Conservation (phyloP, 2,888 invertebrate genomes). For the Thereva nobilitata region DNA sequence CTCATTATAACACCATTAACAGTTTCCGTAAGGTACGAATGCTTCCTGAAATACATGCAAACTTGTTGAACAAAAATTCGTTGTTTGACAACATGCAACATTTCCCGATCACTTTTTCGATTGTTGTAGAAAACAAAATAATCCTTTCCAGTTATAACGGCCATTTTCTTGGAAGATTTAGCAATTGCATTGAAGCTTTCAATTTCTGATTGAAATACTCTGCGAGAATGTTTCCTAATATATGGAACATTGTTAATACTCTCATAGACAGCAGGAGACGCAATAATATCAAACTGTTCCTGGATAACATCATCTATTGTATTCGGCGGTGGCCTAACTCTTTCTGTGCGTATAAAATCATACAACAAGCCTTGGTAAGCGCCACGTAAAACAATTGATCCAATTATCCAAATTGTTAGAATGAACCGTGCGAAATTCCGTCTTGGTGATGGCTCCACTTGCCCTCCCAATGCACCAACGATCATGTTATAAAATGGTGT, state of each 20-base stretch:
- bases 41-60: constrained; percentile 9
- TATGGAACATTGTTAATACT: not conserved
- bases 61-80: constrained; percentile 5
- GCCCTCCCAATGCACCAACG: constrained; percentile 11
- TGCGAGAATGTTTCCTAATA: not conserved
- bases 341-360: constrained; percentile 10
- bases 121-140: not conserved
- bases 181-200: not conserved
- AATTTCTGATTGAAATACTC: not conserved
- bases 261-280: not conserved
- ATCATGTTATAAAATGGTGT: constrained; percentile 17
- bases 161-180: constrained; percentile 7
- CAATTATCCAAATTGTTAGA: constrained; percentile 16
- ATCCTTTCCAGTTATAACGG: not conserved
- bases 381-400: constrained; percentile 7
- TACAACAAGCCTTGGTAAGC: constrained; percentile 25
- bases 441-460: not conserved
- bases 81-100: constrained; percentile 2
- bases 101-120: not conserved
- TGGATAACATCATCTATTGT: not conserved
- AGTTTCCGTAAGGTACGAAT: not conserved
- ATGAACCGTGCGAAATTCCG: constrained; percentile 26
- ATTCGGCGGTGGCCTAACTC: not conserved
- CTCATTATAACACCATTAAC: not conserved
- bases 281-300: not conserved